Percentiles rank a stretch among this genome's conserved stretches.
Conservation (phyloP, 2,888 invertebrate genomes). For the Nesidiocoris tenuis region DNA sequence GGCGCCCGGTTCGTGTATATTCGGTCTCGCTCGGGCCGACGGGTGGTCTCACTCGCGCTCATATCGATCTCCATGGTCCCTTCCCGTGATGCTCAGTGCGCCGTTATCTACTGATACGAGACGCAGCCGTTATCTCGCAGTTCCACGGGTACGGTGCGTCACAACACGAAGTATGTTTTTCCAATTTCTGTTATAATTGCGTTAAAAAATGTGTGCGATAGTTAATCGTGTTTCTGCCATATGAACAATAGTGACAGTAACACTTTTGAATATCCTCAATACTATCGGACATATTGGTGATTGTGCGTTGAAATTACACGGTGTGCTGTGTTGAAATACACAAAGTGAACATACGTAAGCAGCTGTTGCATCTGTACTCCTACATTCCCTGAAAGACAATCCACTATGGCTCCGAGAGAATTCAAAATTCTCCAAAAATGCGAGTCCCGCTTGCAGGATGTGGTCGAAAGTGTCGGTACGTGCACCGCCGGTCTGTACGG, state of each 20-base stretch:
- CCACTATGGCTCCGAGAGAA: not conserved
- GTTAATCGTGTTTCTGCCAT: too few relatives aligned
- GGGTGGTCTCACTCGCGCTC: not conserved
- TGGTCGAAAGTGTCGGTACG: constrained; percentile 21
- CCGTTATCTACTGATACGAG: not conserved
- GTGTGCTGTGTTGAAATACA: too few relatives aligned
- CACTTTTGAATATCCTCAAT: too few relatives aligned
- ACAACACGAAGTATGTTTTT: too few relatives aligned
- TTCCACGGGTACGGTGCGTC: not conserved
- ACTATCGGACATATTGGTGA: too few relatives aligned
- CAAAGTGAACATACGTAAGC: too few relatives aligned
- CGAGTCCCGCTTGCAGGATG: constrained; percentile 14
- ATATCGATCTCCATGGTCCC: not conserved
- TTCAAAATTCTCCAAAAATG: constrained; percentile 29
- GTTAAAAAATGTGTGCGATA: too few relatives aligned
- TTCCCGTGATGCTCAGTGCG: not conserved
- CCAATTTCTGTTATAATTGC: too few relatives aligned
- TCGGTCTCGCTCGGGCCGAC: not conserved
- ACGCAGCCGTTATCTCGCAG: not conserved
- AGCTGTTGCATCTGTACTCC: too few relatives aligned
- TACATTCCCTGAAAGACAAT: too few relatives aligned
- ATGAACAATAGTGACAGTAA: too few relatives aligned
- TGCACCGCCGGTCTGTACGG: constrained; percentile 25
- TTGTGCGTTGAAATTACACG: too few relatives aligned
- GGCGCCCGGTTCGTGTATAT: not conserved